Base-by-base conservation (phyloP, 2,888 invertebrate species). In the Unio pictorum region DNA sequence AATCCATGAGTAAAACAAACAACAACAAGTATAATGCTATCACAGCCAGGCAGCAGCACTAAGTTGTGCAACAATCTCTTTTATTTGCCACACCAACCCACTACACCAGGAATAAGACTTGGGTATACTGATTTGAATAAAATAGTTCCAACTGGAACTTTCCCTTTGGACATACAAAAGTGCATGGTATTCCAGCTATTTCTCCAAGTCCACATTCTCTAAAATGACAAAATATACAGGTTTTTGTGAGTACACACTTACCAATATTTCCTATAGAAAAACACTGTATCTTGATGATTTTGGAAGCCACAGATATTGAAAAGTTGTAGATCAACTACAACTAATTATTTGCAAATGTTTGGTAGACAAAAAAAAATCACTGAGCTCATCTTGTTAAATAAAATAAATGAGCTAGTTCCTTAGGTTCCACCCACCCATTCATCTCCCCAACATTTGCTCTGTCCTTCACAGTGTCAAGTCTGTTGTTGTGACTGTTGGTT, bases 21-120 rank as follows among this genome's bases (percentile, higher is more conserved):
- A n/a, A 58, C n/a, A 23, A 58, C 18, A 58, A 58, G 58, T 17
- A 66, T 66, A 73, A 72, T 67, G 73, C 82, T 82, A 83, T 83
- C 82, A 83, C 82, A 83, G 82, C 79, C 80, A 72, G 72, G 73
- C 73, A 78, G 70, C 72, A 81, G 82, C 82, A 83, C 81, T 78
- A 73, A 56, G 60, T 20, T 66, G 75, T 78, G 78, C 78, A 72
- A 61, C 75, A 76, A 76, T 76, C 76, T 76, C 76, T 73, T 71
- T 45, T 55, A 56, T 30, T 63, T 66, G 63, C 67, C 67, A 62
- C 61, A 67, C 69, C 69, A 71, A 66, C 67, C 54, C 59, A 66
- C 58, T 70, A 56, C 58, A 65, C 61, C 62, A 61, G 62, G 64
- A 34, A 30, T 55, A 58, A 58, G 60, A 69, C 64, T 59, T 64